Conservation (phyloP, 2,113 vertebrate species). For the Pelodiscus sinensis region DNA sequence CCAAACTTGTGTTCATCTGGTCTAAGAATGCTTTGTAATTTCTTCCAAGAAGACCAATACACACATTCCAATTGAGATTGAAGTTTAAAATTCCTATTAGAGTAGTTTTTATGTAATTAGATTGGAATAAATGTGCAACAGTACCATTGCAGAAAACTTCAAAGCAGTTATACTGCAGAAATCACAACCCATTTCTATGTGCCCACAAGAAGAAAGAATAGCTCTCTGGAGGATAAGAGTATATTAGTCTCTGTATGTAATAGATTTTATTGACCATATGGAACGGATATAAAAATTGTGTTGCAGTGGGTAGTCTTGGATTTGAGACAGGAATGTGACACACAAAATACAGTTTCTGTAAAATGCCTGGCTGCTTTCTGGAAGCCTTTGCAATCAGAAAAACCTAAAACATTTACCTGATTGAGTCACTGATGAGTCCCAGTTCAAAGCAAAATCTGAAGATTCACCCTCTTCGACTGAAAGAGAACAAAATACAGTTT, state of each 20-base stretch:
- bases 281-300: slow-evolving; percentile 84
- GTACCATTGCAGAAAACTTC: slow-evolving; percentile 55
- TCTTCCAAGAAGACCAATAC: slow-evolving; percentile 16
- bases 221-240: slow-evolving; percentile 68
- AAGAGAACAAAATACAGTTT: slow-evolving; percentile 74
- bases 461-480: slow-evolving; percentile 95
- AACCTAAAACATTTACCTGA: slow-evolving; percentile 83
- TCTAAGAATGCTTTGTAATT: slow-evolving; percentile 44
- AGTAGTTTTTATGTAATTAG: slow-evolving; percentile 67
- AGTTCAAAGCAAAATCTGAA: slow-evolving; percentile 91
- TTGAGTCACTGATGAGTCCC: slow-evolving; percentile 90
- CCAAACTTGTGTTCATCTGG: slow-evolving; percentile 32
- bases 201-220: slow-evolving; percentile 68
- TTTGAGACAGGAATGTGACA: slow-evolving; percentile 76
- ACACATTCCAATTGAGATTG: slow-evolving; percentile 47
- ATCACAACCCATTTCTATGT: slow-evolving; percentile 56
- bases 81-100: slow-evolving; percentile 63
- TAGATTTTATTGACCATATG: slow-evolving; percentile 85
- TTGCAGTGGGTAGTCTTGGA: slow-evolving; percentile 76
- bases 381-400: slow-evolving; percentile 51
- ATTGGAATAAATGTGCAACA: slow-evolving; percentile 58
- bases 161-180: slow-evolving; percentile 53
- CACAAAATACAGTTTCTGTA: slow-evolving; percentile 65
- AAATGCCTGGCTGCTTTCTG: slow-evolving; percentile 71
- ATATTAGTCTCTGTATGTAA: slow-evolving; percentile 75